Base-by-base conservation (phyloP, 2,888 invertebrate species). In the Cryptocephalus moraei region DNA sequence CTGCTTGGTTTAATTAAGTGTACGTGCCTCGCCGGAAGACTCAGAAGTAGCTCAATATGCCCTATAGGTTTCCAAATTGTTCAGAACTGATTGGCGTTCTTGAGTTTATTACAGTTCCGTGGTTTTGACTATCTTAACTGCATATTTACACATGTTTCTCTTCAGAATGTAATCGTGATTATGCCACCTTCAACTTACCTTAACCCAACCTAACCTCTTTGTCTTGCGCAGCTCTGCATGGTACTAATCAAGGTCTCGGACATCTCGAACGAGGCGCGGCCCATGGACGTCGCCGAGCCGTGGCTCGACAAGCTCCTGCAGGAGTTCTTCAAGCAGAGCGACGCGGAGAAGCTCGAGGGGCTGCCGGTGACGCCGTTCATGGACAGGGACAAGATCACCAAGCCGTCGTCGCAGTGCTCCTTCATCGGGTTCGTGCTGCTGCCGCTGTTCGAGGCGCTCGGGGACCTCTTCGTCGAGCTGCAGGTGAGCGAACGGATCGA, bases 301-400 rank as follows among this genome's bases (percentile, higher is more conserved):
- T 88, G 88, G 88, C 68, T 87, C 51, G 88, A 88, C 64, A 79
- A 82, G 49, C 73, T 88, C 39, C 72, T 84, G 33, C 79, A 81
- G 61, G 79, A 86, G 66, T 86, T 86, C 64, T 85, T 85, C 66
- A 82, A 83, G 58, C 85, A 86, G 69, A 84, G 85, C 66, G 88
- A 88, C 57, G 81, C 84, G 4, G 88, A 89, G 67, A 87, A 87
- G 64, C 74, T 84, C 32, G 86, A 87, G 68, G 88, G 88, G 9
- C 73, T 89, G 52, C 88, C 88, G 4, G 86, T 89, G 32, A 87
- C 88, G 31, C 87, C 89, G 0, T 88, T 89, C 66, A 89, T 89
- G 88, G 89, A 89, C 68, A 77, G 87, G 33, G 87, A 88, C 56
- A 88, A 87, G 71, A 85, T 88, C 46, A 86, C 86, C 49, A 88